Evolutionary conservation across 2,797 vertebrate genomes (phyloP).

Genomic region (Kryptopterus vitreolus): DNA sequence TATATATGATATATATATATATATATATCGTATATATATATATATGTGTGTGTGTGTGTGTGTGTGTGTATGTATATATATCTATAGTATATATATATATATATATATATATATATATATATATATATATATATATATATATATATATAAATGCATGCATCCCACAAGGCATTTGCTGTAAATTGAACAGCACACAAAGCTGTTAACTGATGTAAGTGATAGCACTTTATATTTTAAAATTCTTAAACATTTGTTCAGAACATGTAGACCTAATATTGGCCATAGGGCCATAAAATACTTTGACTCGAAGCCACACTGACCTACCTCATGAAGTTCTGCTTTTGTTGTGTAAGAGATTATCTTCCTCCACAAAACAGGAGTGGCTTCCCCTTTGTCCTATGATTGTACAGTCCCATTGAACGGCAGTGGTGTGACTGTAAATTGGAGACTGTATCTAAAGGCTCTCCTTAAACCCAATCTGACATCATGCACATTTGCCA

Average conservation of each 20-base stretch:
- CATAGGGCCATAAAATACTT: not conserved
- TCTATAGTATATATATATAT: no score
- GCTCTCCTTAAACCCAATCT: not conserved
- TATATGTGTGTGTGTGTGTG: no score
- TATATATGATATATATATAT: no score
- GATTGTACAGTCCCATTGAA: not conserved
- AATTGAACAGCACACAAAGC: no score
- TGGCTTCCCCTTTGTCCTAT: not conserved
- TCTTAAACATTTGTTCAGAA: not conserved
- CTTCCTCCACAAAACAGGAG: not conserved
- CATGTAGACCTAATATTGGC: not conserved
- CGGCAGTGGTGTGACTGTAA: not conserved
- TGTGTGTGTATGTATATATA: no score
- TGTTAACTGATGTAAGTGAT: no score
- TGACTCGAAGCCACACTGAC: not conserved
- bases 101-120: no score
- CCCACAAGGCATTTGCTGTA: no score
- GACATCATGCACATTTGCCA: not conserved
- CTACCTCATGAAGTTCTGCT: not conserved
- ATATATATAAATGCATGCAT: no score
- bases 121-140: no score
- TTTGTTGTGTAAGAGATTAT: not conserved
- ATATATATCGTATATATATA: no score
- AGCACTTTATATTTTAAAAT: no score
- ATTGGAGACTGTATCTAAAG: not conserved